Percentiles rank a stretch among this genome's conserved stretches.
phyloP scores from a whole-genome alignment of 2,113 vertebrate genomes.

The Cisticola juncidis region DNA sequence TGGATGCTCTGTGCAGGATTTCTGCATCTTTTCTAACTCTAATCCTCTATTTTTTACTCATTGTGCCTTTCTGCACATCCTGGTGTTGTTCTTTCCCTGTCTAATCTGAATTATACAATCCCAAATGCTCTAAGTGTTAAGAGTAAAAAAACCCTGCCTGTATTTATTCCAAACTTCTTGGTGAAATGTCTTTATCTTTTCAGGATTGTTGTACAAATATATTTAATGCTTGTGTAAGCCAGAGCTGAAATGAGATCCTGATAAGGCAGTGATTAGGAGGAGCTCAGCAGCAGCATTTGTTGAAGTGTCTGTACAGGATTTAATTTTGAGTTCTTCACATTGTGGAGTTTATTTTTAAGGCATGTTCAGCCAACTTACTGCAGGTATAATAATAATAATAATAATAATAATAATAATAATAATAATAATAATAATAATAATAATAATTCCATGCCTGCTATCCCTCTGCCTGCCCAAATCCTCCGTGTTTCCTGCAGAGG shows the following conservation, averaged over 20 bases:
- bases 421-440: too few relatives aligned
- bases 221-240: background rate
- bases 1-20: background rate
- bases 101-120: background rate
- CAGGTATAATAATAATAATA: background rate
- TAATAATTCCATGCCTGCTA: background rate
- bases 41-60: background rate
- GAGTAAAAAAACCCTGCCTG: background rate
- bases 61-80: background rate
- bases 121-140: background rate
- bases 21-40: background rate
- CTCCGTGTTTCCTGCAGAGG: background rate
- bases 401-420: too few relatives aligned
- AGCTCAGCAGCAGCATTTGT: background rate
- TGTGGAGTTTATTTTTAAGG: background rate
- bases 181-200: background rate
- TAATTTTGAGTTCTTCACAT: background rate
- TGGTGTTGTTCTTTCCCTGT: background rate
- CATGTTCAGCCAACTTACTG: background rate
- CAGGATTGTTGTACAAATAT: background rate
- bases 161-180: background rate
- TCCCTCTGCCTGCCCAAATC: background rate
- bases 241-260: background rate
- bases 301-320: background rate
- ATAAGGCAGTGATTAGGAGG: background rate